Conservation (phyloP, 2,797 vertebrate species). For the Pantherophis vulpinus region DNA sequence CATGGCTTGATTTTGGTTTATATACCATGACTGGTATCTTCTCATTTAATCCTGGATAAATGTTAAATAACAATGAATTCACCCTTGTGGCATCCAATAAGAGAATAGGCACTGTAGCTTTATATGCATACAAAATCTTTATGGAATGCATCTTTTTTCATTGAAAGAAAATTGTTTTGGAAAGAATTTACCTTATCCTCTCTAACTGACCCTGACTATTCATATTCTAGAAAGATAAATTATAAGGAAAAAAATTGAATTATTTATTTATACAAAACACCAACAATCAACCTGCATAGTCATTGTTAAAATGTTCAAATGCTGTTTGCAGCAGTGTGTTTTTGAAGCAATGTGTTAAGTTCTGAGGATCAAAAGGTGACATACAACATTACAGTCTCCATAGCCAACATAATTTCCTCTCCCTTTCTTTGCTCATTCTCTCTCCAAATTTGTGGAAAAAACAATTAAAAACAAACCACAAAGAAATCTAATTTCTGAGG, state of each 20-base stretch:
- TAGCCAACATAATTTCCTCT: neutral
- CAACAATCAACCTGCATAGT: neutral
- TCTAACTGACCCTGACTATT: neutral
- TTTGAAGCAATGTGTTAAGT: neutral
- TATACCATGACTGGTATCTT: neutral
- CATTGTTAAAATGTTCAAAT: neutral
- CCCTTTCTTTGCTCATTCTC: neutral
- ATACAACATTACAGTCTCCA: neutral
- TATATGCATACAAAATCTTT: neutral
- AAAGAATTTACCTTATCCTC: neutral
- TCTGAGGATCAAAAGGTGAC: neutral
- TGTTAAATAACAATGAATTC: neutral
- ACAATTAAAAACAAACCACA: slow-evolving; percentile 35
- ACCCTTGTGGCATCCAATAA: neutral
- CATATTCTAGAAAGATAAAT: neutral
- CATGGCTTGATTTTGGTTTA: neutral
- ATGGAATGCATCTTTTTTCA: neutral
- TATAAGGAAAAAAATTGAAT: neutral
- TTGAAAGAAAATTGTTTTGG: neutral
- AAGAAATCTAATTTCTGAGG: slow-evolving; percentile 25
- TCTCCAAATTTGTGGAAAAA: neutral
- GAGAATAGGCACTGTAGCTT: neutral
- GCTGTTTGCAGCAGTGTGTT: neutral
- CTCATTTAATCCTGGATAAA: neutral
- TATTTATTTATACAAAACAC: neutral